Evolutionary conservation across 2,888 invertebrate genomes (phyloP).

Genomic region (Camptogramma bilineatum): DNA sequence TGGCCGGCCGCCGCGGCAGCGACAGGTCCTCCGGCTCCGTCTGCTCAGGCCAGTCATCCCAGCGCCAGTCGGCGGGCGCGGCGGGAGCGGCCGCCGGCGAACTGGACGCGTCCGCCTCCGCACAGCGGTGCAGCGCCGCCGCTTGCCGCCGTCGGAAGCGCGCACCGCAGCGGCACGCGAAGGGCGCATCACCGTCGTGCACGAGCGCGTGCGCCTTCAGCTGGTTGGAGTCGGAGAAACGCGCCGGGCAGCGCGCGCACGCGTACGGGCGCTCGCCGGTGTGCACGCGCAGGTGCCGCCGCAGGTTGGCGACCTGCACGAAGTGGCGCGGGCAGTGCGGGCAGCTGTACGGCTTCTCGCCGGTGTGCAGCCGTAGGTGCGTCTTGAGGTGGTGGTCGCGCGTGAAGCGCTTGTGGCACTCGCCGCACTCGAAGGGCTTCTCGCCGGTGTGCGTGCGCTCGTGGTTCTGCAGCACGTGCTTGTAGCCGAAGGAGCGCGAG

Average conservation of each 20-base stretch:
- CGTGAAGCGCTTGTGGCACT: constrained; percentile 96
- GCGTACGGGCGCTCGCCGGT: constrained; percentile 96
- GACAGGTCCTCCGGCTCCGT: constrained; percentile 97
- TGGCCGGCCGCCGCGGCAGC: constrained; percentile 85
- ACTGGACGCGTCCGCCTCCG: constrained; percentile 70
- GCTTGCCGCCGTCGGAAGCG: constrained; percentile 95
- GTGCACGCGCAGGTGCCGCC: constrained; percentile 95
- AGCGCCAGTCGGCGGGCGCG: constrained; percentile 73
- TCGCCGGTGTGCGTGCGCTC: constrained; percentile 98
- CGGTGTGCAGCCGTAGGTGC: constrained; percentile 96
- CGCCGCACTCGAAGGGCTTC: constrained; percentile 96
- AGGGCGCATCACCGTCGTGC: constrained; percentile 96
- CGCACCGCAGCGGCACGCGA: constrained; percentile 92
- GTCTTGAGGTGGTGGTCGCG: constrained; percentile 97
- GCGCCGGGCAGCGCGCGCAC: constrained; percentile 93
- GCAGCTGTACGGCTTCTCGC: constrained; percentile 97
- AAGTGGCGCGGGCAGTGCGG: constrained; percentile 96
- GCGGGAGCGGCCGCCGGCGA: constrained; percentile 81
- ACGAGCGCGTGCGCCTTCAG: constrained; percentile 95
- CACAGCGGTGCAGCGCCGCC: constrained; percentile 94
- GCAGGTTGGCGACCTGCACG: constrained; percentile 96
- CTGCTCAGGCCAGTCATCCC: constrained; percentile 90
- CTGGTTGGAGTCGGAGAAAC: constrained; percentile 96
- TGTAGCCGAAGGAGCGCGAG: constrained; percentile 95
- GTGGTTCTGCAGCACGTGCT: constrained; percentile 97